Evolutionary conservation across 2,888 invertebrate genomes (phyloP).

Genomic region (Rhopalosiphum nymphaeae): DNA sequence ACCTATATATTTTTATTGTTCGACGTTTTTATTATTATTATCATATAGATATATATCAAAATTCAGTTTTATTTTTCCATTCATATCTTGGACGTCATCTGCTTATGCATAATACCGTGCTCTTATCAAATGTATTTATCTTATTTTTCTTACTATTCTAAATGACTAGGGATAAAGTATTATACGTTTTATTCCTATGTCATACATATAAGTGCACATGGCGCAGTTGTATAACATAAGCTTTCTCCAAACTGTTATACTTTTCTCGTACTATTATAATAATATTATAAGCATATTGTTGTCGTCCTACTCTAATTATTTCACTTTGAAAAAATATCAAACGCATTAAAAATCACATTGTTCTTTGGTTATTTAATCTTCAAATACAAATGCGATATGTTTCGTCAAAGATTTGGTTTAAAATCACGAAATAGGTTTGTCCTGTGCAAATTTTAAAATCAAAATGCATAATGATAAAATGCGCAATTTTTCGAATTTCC

Average conservation of each 20-base stretch:
- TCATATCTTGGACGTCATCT: neutral
- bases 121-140: slow-evolving; percentile 36
- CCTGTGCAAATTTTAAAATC: neutral
- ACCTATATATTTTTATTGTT: neutral
- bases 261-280: neutral
- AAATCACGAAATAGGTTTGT: neutral
- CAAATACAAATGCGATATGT: neutral
- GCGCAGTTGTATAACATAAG: slow-evolving; percentile 12
- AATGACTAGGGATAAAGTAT: slow-evolving; percentile 13
- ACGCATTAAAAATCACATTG: neutral
- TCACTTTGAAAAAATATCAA: neutral
- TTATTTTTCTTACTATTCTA: slow-evolving; percentile 40
- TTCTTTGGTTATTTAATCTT: neutral
- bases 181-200: neutral
- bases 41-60: neutral
- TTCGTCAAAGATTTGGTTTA: neutral
- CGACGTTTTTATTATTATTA: neutral
- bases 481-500: neutral
- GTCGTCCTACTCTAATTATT: neutral
- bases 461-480: neutral
- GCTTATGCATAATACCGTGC: neutral
- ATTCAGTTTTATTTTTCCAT: slow-evolving; percentile 8
- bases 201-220: neutral
- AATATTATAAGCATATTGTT: neutral
- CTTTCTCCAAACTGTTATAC: slow-evolving; percentile 13